phyloP scores from a whole-genome alignment of 2,888 invertebrate genomes.

The Anodontia alba region DNA sequence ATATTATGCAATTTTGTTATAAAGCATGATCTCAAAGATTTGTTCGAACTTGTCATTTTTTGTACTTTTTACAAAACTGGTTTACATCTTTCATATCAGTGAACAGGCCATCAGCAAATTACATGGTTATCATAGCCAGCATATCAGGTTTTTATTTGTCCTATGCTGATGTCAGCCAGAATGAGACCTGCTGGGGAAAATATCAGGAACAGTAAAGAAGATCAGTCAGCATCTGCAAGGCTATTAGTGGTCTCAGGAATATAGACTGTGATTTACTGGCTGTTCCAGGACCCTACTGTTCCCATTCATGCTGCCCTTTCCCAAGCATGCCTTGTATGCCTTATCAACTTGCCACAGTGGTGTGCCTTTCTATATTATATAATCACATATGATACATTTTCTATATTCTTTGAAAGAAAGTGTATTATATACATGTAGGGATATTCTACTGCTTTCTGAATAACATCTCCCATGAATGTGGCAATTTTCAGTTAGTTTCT shows the following conservation, averaged over 20 bases:
- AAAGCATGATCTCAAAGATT: conserved; percentile 18
- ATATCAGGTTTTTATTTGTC: neutral
- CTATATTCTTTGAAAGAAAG: no score
- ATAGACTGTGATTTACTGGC: neutral
- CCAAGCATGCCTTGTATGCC: no score
- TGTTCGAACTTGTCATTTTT: conserved; percentile 20
- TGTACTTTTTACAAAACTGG: conserved; percentile 11
- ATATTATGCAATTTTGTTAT: conserved; percentile 16
- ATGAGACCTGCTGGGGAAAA: no score
- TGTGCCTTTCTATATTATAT: conserved; percentile 6
- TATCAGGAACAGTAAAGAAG: no score
- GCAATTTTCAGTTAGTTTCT: no score
- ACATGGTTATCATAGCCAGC: neutral
- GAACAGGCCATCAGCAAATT: conserved; percentile 5
- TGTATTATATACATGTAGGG: no score
- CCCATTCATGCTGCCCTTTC: no score
- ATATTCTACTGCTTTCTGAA: no score
- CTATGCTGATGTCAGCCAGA: no score
- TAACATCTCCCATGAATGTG: no score
- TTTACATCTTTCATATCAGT: neutral
- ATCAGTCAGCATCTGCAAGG: neutral
- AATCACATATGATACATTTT: no score
- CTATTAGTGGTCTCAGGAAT: neutral
- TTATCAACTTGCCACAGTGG: neutral
- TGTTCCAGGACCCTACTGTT: neutral